A percentile compares a stretch with the other conserved stretches of the same genome.
Conservation (phyloP, 2,113 vertebrate genomes). For the Glaucidium brasilianum region DNA sequence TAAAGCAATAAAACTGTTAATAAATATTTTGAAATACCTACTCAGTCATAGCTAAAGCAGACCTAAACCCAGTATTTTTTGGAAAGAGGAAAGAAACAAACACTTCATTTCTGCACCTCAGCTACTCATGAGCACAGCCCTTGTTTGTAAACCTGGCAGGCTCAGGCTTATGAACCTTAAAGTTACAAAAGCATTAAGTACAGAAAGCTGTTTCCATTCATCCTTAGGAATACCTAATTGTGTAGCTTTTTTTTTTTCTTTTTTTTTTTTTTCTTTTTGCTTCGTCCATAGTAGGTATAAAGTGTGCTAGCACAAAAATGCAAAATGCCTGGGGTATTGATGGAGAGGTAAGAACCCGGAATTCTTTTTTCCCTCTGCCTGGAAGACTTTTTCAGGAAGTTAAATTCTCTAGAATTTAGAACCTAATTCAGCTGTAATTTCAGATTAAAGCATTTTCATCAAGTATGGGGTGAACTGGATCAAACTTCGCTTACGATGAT, state of each 20-base stretch:
- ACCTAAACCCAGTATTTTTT: constrained; percentile 8
- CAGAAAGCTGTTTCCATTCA: constrained; percentile 5
- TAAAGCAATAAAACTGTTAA: constrained; percentile 58
- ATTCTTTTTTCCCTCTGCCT: background rate
- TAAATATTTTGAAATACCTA: constrained; percentile 64
- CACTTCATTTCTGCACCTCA: constrained; percentile 33
- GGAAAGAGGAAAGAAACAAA: constrained; percentile 32
- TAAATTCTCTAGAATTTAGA: background rate
- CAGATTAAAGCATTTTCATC: background rate
- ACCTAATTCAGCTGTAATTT: background rate
- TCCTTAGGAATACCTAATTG: background rate
- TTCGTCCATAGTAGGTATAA: background rate
- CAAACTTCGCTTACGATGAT: background rate
- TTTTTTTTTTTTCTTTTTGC: too few relatives aligned
- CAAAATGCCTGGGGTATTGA: background rate
- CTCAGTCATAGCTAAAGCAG: constrained; percentile 38
- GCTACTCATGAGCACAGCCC: background rate
- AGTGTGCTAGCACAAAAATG: background rate
- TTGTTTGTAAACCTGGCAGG: constrained; percentile 35
- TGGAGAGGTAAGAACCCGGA: background rate
- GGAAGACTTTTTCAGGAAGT: background rate
- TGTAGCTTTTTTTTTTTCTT: background rate
- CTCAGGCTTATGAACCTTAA: background rate
- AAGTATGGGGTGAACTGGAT: background rate
- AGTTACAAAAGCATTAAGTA: background rate